Evolutionary conservation across 2,888 invertebrate species (phyloP).

Genomic region (Tuta absoluta): DNA sequence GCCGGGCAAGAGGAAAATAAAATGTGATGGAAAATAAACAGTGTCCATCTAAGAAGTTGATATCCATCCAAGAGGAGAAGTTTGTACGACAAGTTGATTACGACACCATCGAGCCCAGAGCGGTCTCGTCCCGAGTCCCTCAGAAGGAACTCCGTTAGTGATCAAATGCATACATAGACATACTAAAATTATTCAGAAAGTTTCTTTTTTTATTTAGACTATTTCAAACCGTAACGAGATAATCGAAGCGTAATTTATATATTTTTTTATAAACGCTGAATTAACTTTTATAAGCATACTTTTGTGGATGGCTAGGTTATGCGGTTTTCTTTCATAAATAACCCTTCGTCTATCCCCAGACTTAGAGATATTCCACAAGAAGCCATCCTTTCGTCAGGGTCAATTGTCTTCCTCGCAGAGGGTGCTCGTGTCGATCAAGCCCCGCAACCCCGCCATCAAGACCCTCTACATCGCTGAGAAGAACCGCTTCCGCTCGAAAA

Average conservation of each 20-base stretch:
- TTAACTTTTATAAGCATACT: too few relatives aligned
- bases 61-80: constrained; percentile 68
- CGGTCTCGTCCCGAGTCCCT: constrained; percentile 42
- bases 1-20: constrained; percentile 69
- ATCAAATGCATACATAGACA: not conserved
- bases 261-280: too few relatives aligned
- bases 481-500: constrained; percentile 54
- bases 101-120: constrained; percentile 48
- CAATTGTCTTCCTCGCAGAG: constrained; percentile 54
- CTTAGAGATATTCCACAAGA: constrained; percentile 61
- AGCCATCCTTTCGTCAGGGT: constrained; percentile 34
- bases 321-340: not conserved
- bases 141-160: constrained; percentile 60
- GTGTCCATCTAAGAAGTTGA: constrained; percentile 65
- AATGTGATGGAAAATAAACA: constrained; percentile 79
- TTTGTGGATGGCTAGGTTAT: too few relatives aligned
- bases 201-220: too few relatives aligned
- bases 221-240: not conserved
- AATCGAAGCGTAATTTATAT: not conserved
- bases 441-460: constrained; percentile 61
- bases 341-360: constrained; percentile 45
- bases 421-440: constrained; percentile 65
- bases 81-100: constrained; percentile 61
- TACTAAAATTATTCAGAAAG: too few relatives aligned
- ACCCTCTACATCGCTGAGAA: constrained; percentile 68